phyloP scores from a whole-genome alignment of 2,888 invertebrate genomes.

The Melikaiella ostensackeni region DNA sequence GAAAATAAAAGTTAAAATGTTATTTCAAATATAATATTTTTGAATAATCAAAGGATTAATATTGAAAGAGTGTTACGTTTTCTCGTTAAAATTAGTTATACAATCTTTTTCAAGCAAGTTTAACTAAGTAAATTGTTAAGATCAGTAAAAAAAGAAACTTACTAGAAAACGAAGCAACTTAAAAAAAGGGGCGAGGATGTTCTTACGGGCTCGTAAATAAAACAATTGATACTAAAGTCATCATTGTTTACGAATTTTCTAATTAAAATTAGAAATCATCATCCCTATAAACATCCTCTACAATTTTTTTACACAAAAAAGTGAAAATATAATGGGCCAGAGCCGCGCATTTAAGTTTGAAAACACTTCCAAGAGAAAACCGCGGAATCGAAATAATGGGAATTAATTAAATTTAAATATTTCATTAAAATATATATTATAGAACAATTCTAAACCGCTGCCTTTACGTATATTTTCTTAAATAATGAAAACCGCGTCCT shows the following conservation, averaged over 20 bases:
- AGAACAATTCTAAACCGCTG: background rate
- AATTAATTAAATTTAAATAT: background rate
- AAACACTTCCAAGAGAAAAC: background rate
- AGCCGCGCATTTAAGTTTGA: background rate
- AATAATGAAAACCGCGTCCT: background rate
- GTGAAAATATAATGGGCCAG: background rate
- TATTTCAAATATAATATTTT: no score
- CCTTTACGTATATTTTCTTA: background rate
- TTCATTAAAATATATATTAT: background rate
- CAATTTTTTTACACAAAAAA: background rate
- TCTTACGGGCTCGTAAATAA: no score
- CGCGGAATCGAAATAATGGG: background rate
- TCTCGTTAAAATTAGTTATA: background rate
- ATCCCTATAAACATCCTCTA: no score
- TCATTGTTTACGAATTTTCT: no score
- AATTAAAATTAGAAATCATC: no score
- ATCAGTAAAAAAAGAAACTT: background rate
- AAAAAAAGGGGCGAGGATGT: background rate
- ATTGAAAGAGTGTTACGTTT: no score
- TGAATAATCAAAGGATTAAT: no score
- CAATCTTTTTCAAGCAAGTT: background rate
- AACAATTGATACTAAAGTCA: no score
- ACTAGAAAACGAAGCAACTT: background rate
- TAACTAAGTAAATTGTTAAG: background rate
- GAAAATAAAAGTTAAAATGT: no score